Percentiles rank a stretch among this genome's conserved stretches.
Evolutionary conservation across 64 coral and sea anemone species (phyloP).

Genomic region (Catalaphyllia jardinei): DNA sequence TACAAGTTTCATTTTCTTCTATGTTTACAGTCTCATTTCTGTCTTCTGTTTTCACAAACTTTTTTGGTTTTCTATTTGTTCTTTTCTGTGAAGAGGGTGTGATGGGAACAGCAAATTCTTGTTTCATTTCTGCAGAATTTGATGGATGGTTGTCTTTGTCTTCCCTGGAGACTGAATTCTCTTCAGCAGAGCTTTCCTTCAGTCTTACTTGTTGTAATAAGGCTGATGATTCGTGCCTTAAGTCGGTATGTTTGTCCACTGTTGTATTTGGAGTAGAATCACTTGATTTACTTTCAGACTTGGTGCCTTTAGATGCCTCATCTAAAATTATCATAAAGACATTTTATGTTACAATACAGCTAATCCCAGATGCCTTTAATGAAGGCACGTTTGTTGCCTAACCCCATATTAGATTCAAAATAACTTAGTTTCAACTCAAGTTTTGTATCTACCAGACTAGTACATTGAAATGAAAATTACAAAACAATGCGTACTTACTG

Average conservation of each 20-base stretch:
- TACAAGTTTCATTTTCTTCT: neutral
- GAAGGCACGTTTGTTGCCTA: no score
- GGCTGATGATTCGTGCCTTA: neutral
- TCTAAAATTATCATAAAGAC: neutral
- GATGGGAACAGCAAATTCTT: slow-evolving; percentile 54
- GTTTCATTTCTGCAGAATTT: neutral
- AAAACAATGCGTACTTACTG: neutral
- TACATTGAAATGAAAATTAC: no score
- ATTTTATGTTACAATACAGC: no score
- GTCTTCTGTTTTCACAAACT: neutral
- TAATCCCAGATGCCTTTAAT: no score
- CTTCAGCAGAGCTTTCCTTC: neutral
- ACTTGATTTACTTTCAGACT: slow-evolving; percentile 4
- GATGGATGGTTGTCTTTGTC: neutral
- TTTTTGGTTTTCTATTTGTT: neutral
- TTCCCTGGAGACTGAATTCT: neutral
- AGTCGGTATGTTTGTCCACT: neutral
- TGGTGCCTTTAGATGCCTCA: neutral
- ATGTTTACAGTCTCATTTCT: slow-evolving; percentile 9
- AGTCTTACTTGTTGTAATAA: neutral
- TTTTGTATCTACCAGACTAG: no score
- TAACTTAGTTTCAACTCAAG: no score
- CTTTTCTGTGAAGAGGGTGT: neutral
- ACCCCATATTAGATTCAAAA: no score
- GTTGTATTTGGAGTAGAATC: neutral